phyloP scores from a whole-genome alignment of 1,140 invertebrate genomes.

The Drosophila pseudoananassae region DNA sequence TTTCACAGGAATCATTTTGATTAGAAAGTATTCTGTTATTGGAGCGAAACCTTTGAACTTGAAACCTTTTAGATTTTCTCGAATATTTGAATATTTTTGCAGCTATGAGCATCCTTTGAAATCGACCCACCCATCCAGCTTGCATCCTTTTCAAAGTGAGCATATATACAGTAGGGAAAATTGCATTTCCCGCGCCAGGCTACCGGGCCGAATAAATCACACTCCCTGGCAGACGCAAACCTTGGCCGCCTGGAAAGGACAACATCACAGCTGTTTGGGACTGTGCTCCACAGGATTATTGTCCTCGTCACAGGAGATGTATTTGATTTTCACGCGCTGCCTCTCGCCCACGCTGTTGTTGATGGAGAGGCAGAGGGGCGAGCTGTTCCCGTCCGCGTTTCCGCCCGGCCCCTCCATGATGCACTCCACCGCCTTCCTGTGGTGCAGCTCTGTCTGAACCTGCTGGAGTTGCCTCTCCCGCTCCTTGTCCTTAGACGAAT shows the following conservation, averaged over 20 bases:
- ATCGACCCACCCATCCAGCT: conserved; percentile 23
- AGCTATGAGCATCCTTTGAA: not conserved
- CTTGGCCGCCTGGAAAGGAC: conserved; percentile 1
- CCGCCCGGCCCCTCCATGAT: conserved; percentile 57
- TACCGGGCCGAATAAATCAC: conserved; percentile 12
- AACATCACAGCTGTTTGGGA: conserved; percentile 53
- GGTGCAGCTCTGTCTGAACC: not conserved
- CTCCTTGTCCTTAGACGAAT: conserved; percentile 23
- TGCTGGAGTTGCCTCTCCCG: conserved; percentile 37
- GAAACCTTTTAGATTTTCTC: not conserved
- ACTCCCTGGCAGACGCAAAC: not conserved
- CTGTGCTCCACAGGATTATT: conserved; percentile 76
- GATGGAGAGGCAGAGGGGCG: conserved; percentile 73
- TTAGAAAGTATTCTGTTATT: not conserved
- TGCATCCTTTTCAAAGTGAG: conserved; percentile 5
- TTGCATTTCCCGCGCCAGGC: conserved; percentile 17
- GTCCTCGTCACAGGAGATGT: conserved; percentile 82
- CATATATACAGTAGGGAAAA: conserved; percentile 31
- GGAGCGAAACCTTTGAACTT: not conserved
- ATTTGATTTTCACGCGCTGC: conserved; percentile 76
- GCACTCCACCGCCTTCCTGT: conserved; percentile 57
- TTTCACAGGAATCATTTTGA: not conserved
- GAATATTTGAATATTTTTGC: not conserved
- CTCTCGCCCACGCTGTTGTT: conserved; percentile 65
- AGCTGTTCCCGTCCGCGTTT: conserved; percentile 53